Evolutionary conservation across 1,140 invertebrate genomes (phyloP), one percentile per base, ranked within the genome.

Genomic region (Bacillus rossius): DNA sequence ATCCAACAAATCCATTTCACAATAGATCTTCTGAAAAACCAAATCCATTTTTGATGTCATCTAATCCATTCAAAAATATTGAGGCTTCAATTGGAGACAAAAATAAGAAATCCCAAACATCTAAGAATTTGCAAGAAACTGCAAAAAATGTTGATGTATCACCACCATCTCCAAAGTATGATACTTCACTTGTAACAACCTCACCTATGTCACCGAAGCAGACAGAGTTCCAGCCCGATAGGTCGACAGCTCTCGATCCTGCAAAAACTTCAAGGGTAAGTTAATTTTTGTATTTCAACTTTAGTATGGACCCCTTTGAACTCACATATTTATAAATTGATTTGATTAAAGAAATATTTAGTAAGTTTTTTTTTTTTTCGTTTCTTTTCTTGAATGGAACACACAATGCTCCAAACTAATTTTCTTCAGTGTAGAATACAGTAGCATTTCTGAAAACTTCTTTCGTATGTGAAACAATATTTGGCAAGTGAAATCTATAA

Each of bases 1-100:
- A 20, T 16, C 20, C 53, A 13, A 55, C 53, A 22, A 55, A 55
- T 55, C 53, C 53, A 26, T 55, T 55, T 41, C 29, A 57, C 42
- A 25, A n/a, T 2, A 25, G 14, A 20, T 48, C n/a, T 17, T 1
- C 45, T 50, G 55, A 58, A 26, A 42, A 54, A 20, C 42, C 48
- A 19, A 56, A 41, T 52, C 47, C 56, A 23, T 57, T 58, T 26
- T 22, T 58, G 20, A 42, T 57, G 22, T 23, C 22, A 42, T 55
- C 41, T 43, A 55, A 55, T 45, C 53, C 53, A 29, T 55, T 55
- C 53, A 13, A 37, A n/a, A 42, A 20, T 10, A 22, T 43, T 8
- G 53, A 34, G 29, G 10, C 29, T 7, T 34, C 29, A 34, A 34
- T 4, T 34, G 10, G 29, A 7, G 29, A 34, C 29, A 34, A 34